Evolutionary conservation across 2,888 invertebrate genomes (phyloP).

Genomic region (Eustalomyia histrio): DNA sequence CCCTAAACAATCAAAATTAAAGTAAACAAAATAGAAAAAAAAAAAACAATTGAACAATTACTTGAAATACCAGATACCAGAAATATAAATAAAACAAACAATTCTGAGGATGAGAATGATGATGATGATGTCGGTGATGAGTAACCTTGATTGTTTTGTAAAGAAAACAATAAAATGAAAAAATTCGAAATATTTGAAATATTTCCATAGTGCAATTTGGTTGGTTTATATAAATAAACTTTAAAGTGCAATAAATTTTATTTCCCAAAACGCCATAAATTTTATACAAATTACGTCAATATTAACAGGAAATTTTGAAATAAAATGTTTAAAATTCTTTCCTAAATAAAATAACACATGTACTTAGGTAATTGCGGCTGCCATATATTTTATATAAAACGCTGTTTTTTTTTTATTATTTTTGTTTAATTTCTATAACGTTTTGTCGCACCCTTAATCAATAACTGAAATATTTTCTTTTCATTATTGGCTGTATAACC

Average conservation of each 20-base stretch:
- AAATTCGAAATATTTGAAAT: conserved; percentile 23
- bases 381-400: background rate
- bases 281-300: conserved; percentile 19
- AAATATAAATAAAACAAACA: background rate
- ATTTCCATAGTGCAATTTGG: conserved; percentile 33
- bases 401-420: background rate
- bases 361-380: no score
- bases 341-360: background rate
- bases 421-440: conserved; percentile 21
- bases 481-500: background rate
- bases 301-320: conserved; percentile 12
- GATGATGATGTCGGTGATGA: conserved; percentile 16
- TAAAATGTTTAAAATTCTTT: conserved; percentile 1
- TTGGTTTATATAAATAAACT: background rate
- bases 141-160: conserved; percentile 34
- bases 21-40: conserved; percentile 32
- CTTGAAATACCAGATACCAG: conserved; percentile 44
- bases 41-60: conserved; percentile 30
- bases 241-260: conserved; percentile 38
- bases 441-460: conserved; percentile 28
- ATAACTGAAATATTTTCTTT: background rate
- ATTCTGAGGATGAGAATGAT: conserved; percentile 6
- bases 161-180: conserved; percentile 16
- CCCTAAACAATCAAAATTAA: conserved; percentile 31
- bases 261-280: conserved; percentile 2